Base-by-base conservation (phyloP, 2,797 vertebrate genomes). In the Sylvilagus floridanus region DNA sequence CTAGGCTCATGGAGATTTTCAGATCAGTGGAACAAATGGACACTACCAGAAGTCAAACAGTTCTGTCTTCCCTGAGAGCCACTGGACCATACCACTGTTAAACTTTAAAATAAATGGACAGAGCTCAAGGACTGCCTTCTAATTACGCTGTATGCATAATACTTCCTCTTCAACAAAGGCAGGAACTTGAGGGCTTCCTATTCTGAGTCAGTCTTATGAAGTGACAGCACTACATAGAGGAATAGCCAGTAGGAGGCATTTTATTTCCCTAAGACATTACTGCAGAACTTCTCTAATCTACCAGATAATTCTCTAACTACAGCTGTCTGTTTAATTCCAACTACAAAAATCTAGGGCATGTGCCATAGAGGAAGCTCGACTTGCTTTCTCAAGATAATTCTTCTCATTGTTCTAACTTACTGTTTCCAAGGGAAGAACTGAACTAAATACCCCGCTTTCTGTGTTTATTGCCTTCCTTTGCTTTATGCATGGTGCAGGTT, bases 291-390 rank as follows among this genome's bases (percentile, higher is more conserved):
- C 52, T 86, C 13, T 35, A 30, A 84, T 66, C 26, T 76, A 72
- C 21, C 19, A 95, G 35, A 26, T 57, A 82, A 35, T 88, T 72
- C 71, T 76, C 21, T 73, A 88, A 65, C 37, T 54, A 73, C 17
- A 66, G 66, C 50, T 84, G 16, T 57, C 30, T 60, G 50, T 0
- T 90, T 87, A 84, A 96, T 89, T 93, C 50, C 72, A 90, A 78
- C 37, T 66, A 86, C 57, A 78, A 60, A 81, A 86, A 81, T 78
- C 68, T 62, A 84, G 37, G 77, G 57, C 72, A 94, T 30, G n/a
- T 26, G 89, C 35, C 68, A 50, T 1, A 78, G 54, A 78, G 42
- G 72, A 93, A 75, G 37, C 1, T 62, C n/a, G 54, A 12, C 8
- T 88, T 75, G 71, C 26, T 57, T 72, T 77, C 81, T 95, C 65